Conservation (phyloP, 2,888 invertebrate genomes). For the Acrobasis suavella region DNA sequence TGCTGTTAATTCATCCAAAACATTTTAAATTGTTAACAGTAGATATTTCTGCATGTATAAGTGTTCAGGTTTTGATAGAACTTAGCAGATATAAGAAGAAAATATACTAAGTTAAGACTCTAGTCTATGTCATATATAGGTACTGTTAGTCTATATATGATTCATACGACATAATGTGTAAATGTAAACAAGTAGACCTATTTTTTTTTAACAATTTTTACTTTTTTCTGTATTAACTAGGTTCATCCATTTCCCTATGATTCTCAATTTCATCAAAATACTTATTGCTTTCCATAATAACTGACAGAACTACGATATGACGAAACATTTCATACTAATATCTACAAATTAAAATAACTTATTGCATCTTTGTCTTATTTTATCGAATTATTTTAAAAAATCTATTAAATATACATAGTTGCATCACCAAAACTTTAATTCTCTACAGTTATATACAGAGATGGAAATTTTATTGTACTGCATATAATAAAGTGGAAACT, state of each 20-base stretch:
- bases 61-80: no score
- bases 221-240: no score
- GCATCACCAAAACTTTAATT: constrained; percentile 37
- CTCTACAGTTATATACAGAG: constrained; percentile 54
- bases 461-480: constrained; percentile 46
- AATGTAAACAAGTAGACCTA: background rate
- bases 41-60: no score
- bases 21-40: no score
- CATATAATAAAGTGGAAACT: constrained; percentile 50
- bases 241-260: background rate
- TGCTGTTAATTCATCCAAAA: no score
- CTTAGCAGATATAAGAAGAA: no score
- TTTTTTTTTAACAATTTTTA: background rate
- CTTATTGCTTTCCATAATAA: constrained; percentile 31
- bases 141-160: no score
- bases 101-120: no score
- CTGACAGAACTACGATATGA: constrained; percentile 27
- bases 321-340: constrained; percentile 26
- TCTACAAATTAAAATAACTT: constrained; percentile 39
- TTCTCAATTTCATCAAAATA: background rate
- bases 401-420: constrained; percentile 45
- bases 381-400: constrained; percentile 36
- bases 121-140: no score
- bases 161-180: no score
- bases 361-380: constrained; percentile 34